Percentiles rank a stretch among this genome's conserved stretches.
Evolutionary conservation across 92 coral and sea anemone species (phyloP).

Genomic region (Epizoanthus rinbou): DNA sequence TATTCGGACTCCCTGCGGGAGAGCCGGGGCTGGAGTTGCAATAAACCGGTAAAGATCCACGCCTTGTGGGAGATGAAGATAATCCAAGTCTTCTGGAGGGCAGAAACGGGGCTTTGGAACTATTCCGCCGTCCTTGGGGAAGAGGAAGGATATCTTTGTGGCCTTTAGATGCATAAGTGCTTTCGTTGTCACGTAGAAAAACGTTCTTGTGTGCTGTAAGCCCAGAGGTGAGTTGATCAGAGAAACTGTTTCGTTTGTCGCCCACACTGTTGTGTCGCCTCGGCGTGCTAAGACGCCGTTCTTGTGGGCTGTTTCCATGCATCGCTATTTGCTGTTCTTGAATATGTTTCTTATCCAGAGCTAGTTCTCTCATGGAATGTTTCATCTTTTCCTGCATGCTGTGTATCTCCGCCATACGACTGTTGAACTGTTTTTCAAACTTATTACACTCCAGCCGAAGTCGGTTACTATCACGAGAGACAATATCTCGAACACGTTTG

Average conservation of each 20-base stretch:
- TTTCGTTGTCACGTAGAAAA: neutral
- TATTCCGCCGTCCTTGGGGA: neutral
- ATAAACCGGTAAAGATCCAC: slow-evolving; percentile 3
- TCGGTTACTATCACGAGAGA: slow-evolving; percentile 67
- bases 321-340: slow-evolving; percentile 24
- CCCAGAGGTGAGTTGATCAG: neutral
- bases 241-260: slow-evolving; percentile 25
- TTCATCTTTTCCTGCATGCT: slow-evolving; percentile 82
- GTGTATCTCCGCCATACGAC: slow-evolving; percentile 77
- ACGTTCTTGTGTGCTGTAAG: neutral
- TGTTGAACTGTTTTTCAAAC: slow-evolving; percentile 74
- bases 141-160: neutral
- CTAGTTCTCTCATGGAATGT: slow-evolving; percentile 76
- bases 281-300: neutral
- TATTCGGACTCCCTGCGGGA: neutral
- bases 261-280: slow-evolving; percentile 20
- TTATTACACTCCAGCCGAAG: slow-evolving; percentile 64
- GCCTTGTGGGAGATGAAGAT: slow-evolving; percentile 6
- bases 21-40: neutral
- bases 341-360: slow-evolving; percentile 62
- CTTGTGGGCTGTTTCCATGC: neutral
- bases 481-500: slow-evolving; percentile 77
- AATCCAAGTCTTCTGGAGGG: neutral
- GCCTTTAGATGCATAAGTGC: neutral
- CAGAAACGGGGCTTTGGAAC: neutral